These are phyloP conservation scores for Macroramphosus scolopax DNA, from an alignment of 2,797 vertebrate species.

Conservation along the genomic window DNA sequence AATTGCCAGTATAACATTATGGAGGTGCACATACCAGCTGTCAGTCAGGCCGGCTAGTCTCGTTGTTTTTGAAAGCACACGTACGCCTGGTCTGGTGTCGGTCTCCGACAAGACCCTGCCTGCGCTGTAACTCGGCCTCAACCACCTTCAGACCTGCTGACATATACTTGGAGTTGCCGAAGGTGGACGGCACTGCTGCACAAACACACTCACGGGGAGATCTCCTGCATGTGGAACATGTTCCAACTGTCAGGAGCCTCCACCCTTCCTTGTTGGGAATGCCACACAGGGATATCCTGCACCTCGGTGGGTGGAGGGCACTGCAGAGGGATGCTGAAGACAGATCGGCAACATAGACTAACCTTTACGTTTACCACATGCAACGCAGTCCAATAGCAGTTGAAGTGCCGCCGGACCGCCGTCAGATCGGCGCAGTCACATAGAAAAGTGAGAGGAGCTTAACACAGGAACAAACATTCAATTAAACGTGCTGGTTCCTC, in stretches of 20 bases:
- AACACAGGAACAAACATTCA: constrained; percentile 58
- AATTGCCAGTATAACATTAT: too few species aligned
- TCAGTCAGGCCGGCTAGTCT: constrained; percentile 24
- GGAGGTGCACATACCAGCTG: constrained; percentile 21
- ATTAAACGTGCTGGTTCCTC: constrained; percentile 59
- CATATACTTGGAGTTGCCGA: constrained; percentile 12
- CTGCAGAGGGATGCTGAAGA: background rate
- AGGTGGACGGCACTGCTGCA: constrained; percentile 11
- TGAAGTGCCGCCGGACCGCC: constrained; percentile 69
- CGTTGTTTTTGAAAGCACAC: constrained; percentile 23
- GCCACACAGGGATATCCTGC: constrained; percentile 20
- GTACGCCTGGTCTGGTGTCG: constrained; percentile 5
- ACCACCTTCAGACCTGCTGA: constrained; percentile 12
- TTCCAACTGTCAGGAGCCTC: constrained; percentile 7
- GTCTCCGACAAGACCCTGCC: constrained; percentile 3
- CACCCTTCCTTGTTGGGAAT: constrained; percentile 2
- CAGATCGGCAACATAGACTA: background rate
- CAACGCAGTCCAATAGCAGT: too few species aligned
- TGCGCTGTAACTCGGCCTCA: constrained; percentile 7
- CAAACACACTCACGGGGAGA: too few species aligned
- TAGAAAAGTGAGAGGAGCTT: constrained; percentile 73
- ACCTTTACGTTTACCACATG: too few species aligned
- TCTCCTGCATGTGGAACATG: too few species aligned
- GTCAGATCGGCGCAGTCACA: constrained; percentile 71
- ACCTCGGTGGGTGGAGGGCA: background rate